Evolutionary conservation across 2,797 vertebrate genomes (phyloP), one percentile per base, ranked within the genome.

Genomic region (Sparidentex hasta): DNA sequence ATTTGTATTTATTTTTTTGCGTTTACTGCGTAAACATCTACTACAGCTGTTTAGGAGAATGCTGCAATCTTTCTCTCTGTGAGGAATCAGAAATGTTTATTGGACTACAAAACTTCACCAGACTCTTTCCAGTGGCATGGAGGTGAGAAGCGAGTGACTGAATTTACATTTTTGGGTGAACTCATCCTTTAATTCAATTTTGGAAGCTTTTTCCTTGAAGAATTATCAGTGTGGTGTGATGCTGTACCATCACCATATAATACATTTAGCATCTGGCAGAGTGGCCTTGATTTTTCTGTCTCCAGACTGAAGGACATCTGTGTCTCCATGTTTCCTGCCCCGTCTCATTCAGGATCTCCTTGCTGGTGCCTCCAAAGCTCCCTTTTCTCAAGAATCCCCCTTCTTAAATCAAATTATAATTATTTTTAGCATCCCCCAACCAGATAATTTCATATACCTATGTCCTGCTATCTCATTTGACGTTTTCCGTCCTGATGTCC

Each of bases 341-440:
- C 2, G 25, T 79, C 71, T 91, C 81, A 68, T 76, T 80, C 88
- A 64, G 68, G 71, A 80, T 92, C 81, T 87, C 84, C 81, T 88
- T 83, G 80, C 87, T 82, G 7, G 1, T 76, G 71, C 84, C 86
- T 76, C 71, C 82, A 48, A 77, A 82, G 73, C 78, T 76, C 74
- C n/a, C 25, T 80, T 90, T 90, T 68, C 67, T 76, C 51, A 59
- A 76, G 27, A 81, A 86, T 82, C 75, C 67, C 43, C 71, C 33
- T 73, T 78, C 71, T 87, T 83, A 82, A 76, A 93, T 93, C 78
- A 87, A 83, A 93, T 90, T 84, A 90, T 80, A 83, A 86, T 88
- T 90, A 87, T 93, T 90, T 85, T 90, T 86, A 85, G 76, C 78
- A 79, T 92, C 85, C 80, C 65, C 65, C 71, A 74, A 83, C 76